Percentiles rank a stretch among this genome's conserved stretches.
phyloP scores from a whole-genome alignment of 2,797 vertebrate genomes.

The Mus spretus region DNA sequence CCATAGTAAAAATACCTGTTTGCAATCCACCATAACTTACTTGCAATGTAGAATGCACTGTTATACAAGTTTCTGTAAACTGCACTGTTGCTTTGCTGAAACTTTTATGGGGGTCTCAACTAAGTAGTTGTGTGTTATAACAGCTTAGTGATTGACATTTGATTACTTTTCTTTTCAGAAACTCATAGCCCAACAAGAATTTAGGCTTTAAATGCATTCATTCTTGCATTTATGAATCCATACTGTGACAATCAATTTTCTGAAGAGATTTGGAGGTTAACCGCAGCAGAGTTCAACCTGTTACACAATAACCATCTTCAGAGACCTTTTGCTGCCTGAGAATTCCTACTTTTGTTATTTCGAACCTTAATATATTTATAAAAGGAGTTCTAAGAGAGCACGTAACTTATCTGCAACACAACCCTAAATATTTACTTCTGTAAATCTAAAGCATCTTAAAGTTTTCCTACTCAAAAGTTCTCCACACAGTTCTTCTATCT shows the following conservation, averaged over 20 bases:
- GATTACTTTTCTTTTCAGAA: not conserved
- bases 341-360: not conserved
- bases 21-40: not conserved
- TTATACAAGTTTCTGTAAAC: not conserved
- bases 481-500: not conserved
- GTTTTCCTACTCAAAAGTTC: not conserved
- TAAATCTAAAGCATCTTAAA: not conserved
- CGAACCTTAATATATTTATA: not conserved
- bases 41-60: not conserved
- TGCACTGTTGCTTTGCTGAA: not conserved
- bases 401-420: not conserved
- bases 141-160: not conserved
- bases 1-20: not conserved
- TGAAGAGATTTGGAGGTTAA: not conserved
- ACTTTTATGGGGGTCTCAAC: not conserved
- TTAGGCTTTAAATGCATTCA: rapidly evolving
- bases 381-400: not conserved
- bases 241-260: not conserved
- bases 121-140: not conserved
- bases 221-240: not conserved
- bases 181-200: not conserved
- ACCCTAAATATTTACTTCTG: not conserved
- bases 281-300: not conserved
- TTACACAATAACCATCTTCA: not conserved
- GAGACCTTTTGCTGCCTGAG: not conserved